Evolutionary conservation across 1,140 invertebrate genomes (phyloP).

Genomic region (Brachionus calyciflorus): DNA sequence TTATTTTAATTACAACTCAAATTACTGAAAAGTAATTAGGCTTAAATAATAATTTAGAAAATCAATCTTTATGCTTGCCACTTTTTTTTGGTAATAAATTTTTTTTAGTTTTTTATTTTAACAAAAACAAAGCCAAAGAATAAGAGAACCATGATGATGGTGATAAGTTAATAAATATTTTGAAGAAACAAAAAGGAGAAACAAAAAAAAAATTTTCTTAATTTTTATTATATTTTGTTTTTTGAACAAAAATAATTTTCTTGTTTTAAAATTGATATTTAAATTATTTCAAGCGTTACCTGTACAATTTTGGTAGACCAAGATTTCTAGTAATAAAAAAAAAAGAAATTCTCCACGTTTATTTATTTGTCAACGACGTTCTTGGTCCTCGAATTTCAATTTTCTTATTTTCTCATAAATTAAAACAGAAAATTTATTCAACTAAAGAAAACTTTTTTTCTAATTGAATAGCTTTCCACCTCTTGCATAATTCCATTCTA

Average conservation of each 20-base stretch:
- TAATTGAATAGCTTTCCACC: slow-evolving; percentile 39
- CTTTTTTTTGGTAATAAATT: no score
- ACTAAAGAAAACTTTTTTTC: neutral
- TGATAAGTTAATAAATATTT: slow-evolving; percentile 36
- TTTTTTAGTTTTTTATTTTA: no score
- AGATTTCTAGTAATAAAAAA: neutral
- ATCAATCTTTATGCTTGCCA: neutral
- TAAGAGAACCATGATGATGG: neutral
- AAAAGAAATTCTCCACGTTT: neutral
- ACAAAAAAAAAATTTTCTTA: neutral
- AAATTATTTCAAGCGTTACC: slow-evolving; percentile 43
- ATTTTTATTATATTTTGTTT: neutral
- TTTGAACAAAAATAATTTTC: no score
- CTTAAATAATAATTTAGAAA: slow-evolving; percentile 22
- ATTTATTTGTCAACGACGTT: slow-evolving; percentile 1
- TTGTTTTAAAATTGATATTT: neutral
- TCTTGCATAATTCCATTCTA: slow-evolving; percentile 41
- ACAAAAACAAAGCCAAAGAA: neutral
- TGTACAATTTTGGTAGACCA: slow-evolving; percentile 18
- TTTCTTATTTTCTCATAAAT: no score
- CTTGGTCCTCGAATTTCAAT: no score
- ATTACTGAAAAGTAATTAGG: slow-evolving; percentile 3
- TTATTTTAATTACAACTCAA: slow-evolving; percentile 4
- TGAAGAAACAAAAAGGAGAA: neutral
- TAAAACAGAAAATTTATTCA: neutral